A percentile compares a stretch with the other conserved stretches of the same genome.
Evolutionary conservation across 2,113 vertebrate species (phyloP).

Genomic region (Tachuris rubrigastra): DNA sequence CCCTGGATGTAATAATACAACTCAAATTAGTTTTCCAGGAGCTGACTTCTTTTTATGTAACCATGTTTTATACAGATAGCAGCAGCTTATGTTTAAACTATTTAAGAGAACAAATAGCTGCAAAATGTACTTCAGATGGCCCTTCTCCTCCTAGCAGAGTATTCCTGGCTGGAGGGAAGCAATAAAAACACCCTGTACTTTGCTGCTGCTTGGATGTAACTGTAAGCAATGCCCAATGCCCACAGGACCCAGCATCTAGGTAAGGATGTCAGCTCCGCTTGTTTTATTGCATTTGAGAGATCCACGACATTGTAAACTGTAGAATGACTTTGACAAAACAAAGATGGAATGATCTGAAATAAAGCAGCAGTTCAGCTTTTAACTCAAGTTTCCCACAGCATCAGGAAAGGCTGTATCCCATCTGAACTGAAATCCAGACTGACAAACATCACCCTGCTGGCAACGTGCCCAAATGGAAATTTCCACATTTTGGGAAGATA

Average conservation of each 20-base stretch:
- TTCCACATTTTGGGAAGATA: not conserved
- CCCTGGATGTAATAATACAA: conserved; percentile 19
- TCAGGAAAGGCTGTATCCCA: not conserved
- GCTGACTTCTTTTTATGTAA: conserved; percentile 38
- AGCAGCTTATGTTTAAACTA: conserved; percentile 59
- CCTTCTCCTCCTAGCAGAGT: not conserved
- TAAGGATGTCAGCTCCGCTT: not conserved
- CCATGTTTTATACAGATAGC: conserved; percentile 35
- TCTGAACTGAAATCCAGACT: not conserved
- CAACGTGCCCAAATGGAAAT: not conserved
- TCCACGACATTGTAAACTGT: not conserved
- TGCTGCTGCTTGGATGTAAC: not conserved
- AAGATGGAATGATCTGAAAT: not conserved
- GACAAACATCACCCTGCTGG: not conserved
- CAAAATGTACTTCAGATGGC: conserved; percentile 37
- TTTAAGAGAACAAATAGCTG: conserved; percentile 69
- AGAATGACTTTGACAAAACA: not conserved
- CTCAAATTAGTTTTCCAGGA: conserved; percentile 40
- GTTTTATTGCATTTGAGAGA: not conserved
- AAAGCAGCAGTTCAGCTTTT: not conserved
- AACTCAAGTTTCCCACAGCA: not conserved
- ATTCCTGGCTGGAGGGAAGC: not conserved
- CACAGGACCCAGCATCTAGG: not conserved
- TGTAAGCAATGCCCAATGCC: not conserved
- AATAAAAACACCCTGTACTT: not conserved